Evolutionary conservation across 2,888 invertebrate species (phyloP).

Genomic region (Calliopum simillimum): DNA sequence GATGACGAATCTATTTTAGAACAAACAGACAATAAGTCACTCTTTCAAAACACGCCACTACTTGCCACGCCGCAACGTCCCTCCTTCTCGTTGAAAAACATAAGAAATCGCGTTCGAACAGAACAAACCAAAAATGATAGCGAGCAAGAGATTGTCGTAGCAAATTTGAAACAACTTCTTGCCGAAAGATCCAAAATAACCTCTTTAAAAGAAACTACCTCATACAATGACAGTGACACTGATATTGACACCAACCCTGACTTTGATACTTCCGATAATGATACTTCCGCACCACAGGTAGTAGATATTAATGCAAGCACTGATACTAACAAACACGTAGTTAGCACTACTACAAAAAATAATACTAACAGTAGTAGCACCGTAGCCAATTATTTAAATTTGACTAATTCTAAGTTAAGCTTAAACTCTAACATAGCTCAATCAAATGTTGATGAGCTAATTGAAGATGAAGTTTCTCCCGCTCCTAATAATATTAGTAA

Average conservation of each 20-base stretch:
- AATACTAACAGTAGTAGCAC: constrained; percentile 57
- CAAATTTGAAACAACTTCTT: too few species aligned
- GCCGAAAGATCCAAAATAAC: constrained; percentile 44
- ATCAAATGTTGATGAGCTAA: constrained; percentile 35
- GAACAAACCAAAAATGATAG: constrained; percentile 33
- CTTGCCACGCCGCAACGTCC: constrained; percentile 39
- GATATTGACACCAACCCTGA: constrained; percentile 24
- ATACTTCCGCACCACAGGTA: constrained; percentile 32
- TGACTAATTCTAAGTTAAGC: constrained; percentile 53
- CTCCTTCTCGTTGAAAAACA: constrained; percentile 35
- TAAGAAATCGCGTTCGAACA: constrained; percentile 39
- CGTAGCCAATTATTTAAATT: constrained; percentile 59
- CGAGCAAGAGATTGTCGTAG: too few species aligned
- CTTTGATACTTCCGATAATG: not conserved
- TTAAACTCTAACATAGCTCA: constrained; percentile 46
- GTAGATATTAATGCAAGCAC: constrained; percentile 40
- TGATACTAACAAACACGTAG: constrained; percentile 45
- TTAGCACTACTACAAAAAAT: constrained; percentile 46
- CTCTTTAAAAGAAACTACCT: constrained; percentile 34
- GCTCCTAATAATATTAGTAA: constrained; percentile 26
- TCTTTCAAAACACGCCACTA: constrained; percentile 21
- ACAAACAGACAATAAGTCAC: constrained; percentile 38
- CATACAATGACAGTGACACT: constrained; percentile 35
- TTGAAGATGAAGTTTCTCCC: constrained; percentile 39
- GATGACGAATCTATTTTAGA: constrained; percentile 38